phyloP scores from a whole-genome alignment of 1,140 invertebrate genomes.

The Zaprionus lachaisei region DNA sequence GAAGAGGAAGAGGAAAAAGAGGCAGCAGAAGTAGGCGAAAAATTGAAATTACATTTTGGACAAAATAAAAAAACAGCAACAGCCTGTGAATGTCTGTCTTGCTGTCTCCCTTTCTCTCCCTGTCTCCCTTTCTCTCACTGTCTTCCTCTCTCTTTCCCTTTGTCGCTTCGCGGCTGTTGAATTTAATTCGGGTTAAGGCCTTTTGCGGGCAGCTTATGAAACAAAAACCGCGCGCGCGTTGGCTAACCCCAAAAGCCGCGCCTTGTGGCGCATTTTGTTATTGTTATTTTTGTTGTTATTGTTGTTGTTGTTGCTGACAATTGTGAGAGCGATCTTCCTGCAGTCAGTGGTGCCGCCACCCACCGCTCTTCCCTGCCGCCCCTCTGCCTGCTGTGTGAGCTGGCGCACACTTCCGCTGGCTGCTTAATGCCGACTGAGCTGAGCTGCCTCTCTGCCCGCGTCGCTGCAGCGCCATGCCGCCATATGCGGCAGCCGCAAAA shows the following conservation, averaged over 20 bases:
- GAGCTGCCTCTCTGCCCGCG: conserved; percentile 22
- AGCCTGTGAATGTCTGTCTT: conserved; percentile 24
- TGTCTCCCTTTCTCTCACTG: not conserved
- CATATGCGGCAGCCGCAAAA: conserved; percentile 77
- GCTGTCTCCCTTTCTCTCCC: not conserved
- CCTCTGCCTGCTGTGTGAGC: conserved; percentile 37
- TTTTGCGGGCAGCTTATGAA: conserved; percentile 41
- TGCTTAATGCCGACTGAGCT: conserved; percentile 25
- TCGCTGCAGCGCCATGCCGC: conserved; percentile 33
- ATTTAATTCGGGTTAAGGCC: conserved; percentile 74
- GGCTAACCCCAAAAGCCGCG: conserved; percentile 62
- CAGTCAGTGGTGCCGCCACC: not conserved
- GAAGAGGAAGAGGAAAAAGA: not conserved
- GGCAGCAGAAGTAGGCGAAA: conserved; percentile 22
- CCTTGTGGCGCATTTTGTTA: conserved; percentile 66
- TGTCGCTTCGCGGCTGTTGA: conserved; percentile 12
- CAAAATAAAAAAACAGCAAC: not conserved
- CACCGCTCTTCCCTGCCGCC: conserved; percentile 10
- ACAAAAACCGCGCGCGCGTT: conserved; percentile 55
- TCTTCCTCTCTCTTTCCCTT: not conserved
- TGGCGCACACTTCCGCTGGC: conserved; percentile 35
- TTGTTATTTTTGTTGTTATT: conserved; percentile 62
- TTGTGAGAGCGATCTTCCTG: conserved; percentile 41
- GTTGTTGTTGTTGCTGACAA: conserved; percentile 41
- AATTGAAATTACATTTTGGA: conserved; percentile 76